These are phyloP conservation scores for Sylvia borin DNA, from an alignment of 2,797 vertebrate genomes.

Conservation along the genomic window DNA sequence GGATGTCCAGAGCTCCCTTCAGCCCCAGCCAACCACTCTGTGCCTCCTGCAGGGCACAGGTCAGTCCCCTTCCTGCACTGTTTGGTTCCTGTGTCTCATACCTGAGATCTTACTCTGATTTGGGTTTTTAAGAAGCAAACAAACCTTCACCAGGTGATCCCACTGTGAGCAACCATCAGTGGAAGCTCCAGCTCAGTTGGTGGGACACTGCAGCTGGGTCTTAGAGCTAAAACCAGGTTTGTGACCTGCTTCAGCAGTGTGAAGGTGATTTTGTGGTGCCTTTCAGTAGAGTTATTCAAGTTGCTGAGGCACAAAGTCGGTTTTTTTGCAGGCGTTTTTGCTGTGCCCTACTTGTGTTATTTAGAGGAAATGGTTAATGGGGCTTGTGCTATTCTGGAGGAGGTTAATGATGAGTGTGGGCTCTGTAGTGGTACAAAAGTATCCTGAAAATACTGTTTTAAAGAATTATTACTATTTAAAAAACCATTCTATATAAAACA, in stretches of 20 bases:
- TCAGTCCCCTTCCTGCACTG: background rate
- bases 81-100: rapidly evolving
- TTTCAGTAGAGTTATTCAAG: background rate
- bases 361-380: background rate
- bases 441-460: background rate
- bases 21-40: rapidly evolving
- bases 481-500: background rate
- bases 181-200: background rate
- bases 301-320: background rate
- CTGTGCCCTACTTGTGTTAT: background rate
- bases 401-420: background rate
- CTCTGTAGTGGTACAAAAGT: background rate
- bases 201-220: background rate
- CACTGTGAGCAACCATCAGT: rapidly evolving
- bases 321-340: background rate
- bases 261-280: background rate
- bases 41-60: rapidly evolving
- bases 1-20: background rate
- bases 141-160: rapidly evolving
- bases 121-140: background rate
- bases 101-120: rapidly evolving
- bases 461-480: background rate
- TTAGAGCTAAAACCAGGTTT: background rate
- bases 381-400: background rate
- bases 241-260: background rate